These are phyloP conservation scores for Epirrhoe tristata DNA, from an alignment of 2,888 invertebrate genomes.

Conservation along the genomic window DNA sequence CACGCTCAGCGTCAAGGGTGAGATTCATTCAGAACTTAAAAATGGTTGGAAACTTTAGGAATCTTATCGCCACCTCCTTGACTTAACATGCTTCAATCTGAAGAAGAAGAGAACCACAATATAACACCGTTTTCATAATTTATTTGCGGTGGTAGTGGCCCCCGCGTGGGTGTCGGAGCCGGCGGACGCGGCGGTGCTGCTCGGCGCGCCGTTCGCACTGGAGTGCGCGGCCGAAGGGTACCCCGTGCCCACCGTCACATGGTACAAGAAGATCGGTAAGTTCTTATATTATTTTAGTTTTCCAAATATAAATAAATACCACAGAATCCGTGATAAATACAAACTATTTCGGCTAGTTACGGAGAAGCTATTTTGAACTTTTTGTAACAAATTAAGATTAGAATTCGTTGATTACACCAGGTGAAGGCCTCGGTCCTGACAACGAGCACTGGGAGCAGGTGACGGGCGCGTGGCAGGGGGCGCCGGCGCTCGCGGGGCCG, in stretches of 20 bases:
- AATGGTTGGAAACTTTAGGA: too few relatives aligned
- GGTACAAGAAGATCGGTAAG: conserved; percentile 85
- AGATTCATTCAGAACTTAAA: neutral
- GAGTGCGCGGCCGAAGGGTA: conserved; percentile 91
- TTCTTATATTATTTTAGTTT: neutral
- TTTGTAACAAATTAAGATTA: too few relatives aligned
- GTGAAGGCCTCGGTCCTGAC: conserved; percentile 48
- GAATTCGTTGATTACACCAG: conserved; percentile 13
- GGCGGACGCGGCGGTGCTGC: conserved; percentile 87
- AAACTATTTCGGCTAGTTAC: too few relatives aligned
- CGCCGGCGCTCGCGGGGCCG: conserved; percentile 20
- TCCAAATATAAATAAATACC: too few relatives aligned
- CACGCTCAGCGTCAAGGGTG: conserved; percentile 88
- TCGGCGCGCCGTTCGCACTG: conserved; percentile 88
- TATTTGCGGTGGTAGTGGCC: conserved; percentile 83
- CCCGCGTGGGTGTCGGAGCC: conserved; percentile 90
- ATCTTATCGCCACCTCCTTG: too few relatives aligned
- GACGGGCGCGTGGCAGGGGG: conserved; percentile 42
- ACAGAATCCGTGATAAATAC: too few relatives aligned
- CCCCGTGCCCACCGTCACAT: conserved; percentile 88
- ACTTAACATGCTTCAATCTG: too few relatives aligned
- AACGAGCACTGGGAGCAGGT: conserved; percentile 56
- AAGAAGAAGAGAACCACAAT: too few relatives aligned
- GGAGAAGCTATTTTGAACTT: too few relatives aligned
- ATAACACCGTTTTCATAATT: too few relatives aligned